Evolutionary conservation across 2,797 vertebrate species (phyloP).

Genomic region (Heliangelus exortis): DNA sequence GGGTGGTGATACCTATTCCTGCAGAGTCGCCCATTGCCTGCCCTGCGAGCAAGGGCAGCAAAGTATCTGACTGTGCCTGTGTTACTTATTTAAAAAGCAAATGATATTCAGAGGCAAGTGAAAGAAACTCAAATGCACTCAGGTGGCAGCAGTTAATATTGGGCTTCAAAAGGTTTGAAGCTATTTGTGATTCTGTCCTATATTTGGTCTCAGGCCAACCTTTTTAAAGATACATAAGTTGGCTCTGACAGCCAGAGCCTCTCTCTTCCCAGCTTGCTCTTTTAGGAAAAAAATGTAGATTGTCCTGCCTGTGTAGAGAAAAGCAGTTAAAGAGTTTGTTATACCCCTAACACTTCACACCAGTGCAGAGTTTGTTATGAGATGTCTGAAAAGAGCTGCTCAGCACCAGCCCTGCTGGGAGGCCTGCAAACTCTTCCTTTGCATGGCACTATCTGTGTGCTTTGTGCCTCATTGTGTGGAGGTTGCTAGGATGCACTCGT

Average conservation of each 20-base stretch:
- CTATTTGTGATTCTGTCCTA: background rate
- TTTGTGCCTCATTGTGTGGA: background rate
- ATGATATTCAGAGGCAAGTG: accelerated
- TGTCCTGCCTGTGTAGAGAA: background rate
- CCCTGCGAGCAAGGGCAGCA: background rate
- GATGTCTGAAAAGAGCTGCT: background rate
- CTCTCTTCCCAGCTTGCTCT: background rate
- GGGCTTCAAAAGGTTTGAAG: background rate
- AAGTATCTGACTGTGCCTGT: background rate
- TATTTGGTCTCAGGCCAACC: background rate
- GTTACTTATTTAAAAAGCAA: background rate
- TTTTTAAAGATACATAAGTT: background rate
- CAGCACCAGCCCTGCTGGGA: background rate
- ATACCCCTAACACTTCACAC: too few species aligned
- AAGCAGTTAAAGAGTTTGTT: background rate
- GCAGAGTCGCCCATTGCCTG: background rate
- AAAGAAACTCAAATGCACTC: accelerated
- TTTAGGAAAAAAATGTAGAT: background rate
- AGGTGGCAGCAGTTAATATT: background rate
- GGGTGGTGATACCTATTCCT: background rate
- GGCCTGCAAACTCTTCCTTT: background rate
- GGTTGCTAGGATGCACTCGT: constrained; percentile 50
- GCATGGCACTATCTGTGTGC: background rate
- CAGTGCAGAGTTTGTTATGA: background rate
- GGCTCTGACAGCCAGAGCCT: background rate